Conservation (phyloP, 2,888 invertebrate genomes). For the Operophtera brumata region DNA sequence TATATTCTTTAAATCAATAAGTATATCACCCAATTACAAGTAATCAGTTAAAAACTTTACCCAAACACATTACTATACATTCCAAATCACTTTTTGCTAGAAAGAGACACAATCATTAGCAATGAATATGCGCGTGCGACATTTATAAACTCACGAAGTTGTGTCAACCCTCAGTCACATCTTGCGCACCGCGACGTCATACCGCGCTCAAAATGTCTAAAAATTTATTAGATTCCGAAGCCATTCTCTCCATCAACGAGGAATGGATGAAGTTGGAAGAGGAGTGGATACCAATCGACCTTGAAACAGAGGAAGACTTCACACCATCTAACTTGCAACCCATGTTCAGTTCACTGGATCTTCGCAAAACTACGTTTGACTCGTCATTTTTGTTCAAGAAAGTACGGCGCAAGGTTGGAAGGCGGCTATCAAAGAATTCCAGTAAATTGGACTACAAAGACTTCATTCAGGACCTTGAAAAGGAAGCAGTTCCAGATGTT, state of each 20-base stretch:
- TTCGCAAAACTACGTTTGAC: slow-evolving; percentile 62
- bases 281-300: slow-evolving; percentile 67
- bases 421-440: slow-evolving; percentile 51
- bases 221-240: slow-evolving; percentile 55
- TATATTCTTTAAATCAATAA: neutral
- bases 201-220: slow-evolving; percentile 26
- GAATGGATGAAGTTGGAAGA: slow-evolving; percentile 66
- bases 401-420: slow-evolving; percentile 51
- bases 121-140: slow-evolving; percentile 16
- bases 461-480: slow-evolving; percentile 56
- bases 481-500: slow-evolving; percentile 30
- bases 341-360: slow-evolving; percentile 59
- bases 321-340: slow-evolving; percentile 40
- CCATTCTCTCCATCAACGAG: slow-evolving; percentile 61
- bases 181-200: neutral
- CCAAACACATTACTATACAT: slow-evolving; percentile 6
- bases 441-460: slow-evolving; percentile 57
- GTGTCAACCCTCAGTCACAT: slow-evolving; percentile 18
- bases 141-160: slow-evolving; percentile 19
- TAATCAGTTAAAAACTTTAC: neutral
- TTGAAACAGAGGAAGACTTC: slow-evolving; percentile 62
- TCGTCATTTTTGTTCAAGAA: slow-evolving; percentile 65
- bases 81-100: slow-evolving; percentile 11
- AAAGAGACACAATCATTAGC: slow-evolving; percentile 18
- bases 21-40: neutral